Evolutionary conservation across 2,113 vertebrate species (phyloP), one percentile per base, ranked within the genome.

Genomic region (Montifringilla adamsi): DNA sequence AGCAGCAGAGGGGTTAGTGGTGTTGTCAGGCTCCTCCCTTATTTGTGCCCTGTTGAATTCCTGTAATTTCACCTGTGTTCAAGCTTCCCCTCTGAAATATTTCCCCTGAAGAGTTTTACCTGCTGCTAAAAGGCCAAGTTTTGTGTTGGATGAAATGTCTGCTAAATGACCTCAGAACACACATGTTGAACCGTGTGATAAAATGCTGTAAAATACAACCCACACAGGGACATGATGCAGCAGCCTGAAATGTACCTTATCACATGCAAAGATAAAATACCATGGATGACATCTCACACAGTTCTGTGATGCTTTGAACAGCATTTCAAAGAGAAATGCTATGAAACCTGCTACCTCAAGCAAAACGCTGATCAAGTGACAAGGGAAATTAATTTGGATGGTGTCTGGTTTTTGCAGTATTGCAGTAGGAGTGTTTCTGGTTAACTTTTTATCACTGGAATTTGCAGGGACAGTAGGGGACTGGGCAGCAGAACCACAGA

Each of bases 101-200:
- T 75, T 79, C 30, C 44, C 66, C 66, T 33, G 35, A 63, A 68
- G 66, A 87, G 11, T 47, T 75, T 52, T 39, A 67, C 33, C 46
- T 55, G 52, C 43, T 89, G 81, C 22, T 91, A 20, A 75, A 89
- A 87, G 52, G 52, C 39, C 72, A 24, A 0, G 1, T 31, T 87
- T 72, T 91, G 27, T 87, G 33, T 11, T 50, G 47, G 43, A 52
- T 55, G 17, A 82, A 95, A 81, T 22, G 7, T 35, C 67, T 68
- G 14, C 81, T n/a, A 63, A 75, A 87, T 55, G 56, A 37, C 56
- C 85, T 68, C 72, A 82, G 84, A 92, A n/a, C 69, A 63, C 7
- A 2, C 56, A 46, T 4, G 1, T 2, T 55, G 81, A 59, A 47
- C 0, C 0, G 5, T 15, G 72, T 28, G 44, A 84, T 47, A 60